Evolutionary conservation across 2,888 invertebrate species (phyloP), one percentile per base, ranked within the genome.

Genomic region (Lepas anatifera): DNA sequence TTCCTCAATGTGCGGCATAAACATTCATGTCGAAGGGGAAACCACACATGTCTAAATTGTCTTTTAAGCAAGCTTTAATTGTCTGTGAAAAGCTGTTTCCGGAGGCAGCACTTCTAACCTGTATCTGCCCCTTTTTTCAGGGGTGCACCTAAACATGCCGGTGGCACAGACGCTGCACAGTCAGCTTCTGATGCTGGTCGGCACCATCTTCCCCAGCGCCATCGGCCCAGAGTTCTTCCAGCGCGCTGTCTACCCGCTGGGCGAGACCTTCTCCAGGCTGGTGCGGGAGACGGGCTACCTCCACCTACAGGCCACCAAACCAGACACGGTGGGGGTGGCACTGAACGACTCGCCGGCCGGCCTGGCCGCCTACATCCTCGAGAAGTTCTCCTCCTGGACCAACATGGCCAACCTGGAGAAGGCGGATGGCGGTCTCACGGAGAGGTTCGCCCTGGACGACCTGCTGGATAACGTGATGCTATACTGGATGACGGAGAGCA

Each of bases 321-420:
- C 95, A 22, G 94, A 95, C 76, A 92, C 93, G 0, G 81, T 73
- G 88, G 89, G 90, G 29, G 82, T 85, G 1, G 87, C 83, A 0
- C 78, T 94, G 43, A 81, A 84, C 27, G 89, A 91, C 75, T 89
- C 90, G 0, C 95, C 96, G 0, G 85, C 88, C 0, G 95, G 93
- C 0, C 80, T 96, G 71, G 93, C 93, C 0, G 90, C 90, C 0
- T 96, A 95, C 76, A 89, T 95, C 69, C 79, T 96, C 18, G 95
- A 96, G 76, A 95, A 95, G 78, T 94, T 92, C 81, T 86, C 87
- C 18, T 85, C 86, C 0, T 88, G 89, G 87, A 90, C 89, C 0
- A 84, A 87, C 77, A 77, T 78, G 0, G 77, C 79, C 0, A 81
- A 81, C 76, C 81, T 79, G 27, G 76, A 80, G 0, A 80, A 84